These are phyloP conservation scores for Rissa tridactyla DNA, from an alignment of 2,113 vertebrate species.

Conservation along the genomic window DNA sequence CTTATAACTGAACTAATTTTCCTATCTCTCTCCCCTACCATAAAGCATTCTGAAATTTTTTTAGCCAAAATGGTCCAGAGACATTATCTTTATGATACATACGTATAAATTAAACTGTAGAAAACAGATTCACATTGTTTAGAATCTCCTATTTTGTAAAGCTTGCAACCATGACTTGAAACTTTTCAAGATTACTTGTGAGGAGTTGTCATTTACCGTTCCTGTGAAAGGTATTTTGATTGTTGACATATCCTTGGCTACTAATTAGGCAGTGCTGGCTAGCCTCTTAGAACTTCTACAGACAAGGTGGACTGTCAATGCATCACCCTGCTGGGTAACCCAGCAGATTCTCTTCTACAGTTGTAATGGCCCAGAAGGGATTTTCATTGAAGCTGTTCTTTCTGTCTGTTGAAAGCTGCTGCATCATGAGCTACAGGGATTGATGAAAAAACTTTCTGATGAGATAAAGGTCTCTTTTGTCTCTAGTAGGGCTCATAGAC, in stretches of 20 bases:
- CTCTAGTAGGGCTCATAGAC: neutral
- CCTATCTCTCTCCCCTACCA: fast-evolving
- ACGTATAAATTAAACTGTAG: neutral
- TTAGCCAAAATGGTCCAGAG: neutral
- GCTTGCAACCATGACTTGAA: neutral
- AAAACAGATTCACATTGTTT: neutral
- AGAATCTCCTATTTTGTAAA: neutral
- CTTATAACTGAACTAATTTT: neutral
- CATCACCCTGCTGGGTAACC: fast-evolving
- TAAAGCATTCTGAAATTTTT: neutral
- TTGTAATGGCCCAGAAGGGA: neutral
- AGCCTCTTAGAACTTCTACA: neutral
- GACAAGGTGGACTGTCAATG: neutral
- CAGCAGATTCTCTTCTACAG: neutral
- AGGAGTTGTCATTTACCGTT: neutral
- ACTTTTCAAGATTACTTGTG: neutral
- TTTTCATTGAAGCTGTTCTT: neutral
- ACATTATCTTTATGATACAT: neutral
- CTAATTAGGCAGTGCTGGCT: neutral
- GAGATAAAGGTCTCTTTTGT: neutral
- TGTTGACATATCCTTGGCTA: neutral
- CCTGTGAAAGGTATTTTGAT: neutral
- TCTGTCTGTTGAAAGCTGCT: neutral
- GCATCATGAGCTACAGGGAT: neutral
- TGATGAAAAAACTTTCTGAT: neutral